Conservation (phyloP, 1,140 invertebrate genomes). For the Apis dorsata region DNA sequence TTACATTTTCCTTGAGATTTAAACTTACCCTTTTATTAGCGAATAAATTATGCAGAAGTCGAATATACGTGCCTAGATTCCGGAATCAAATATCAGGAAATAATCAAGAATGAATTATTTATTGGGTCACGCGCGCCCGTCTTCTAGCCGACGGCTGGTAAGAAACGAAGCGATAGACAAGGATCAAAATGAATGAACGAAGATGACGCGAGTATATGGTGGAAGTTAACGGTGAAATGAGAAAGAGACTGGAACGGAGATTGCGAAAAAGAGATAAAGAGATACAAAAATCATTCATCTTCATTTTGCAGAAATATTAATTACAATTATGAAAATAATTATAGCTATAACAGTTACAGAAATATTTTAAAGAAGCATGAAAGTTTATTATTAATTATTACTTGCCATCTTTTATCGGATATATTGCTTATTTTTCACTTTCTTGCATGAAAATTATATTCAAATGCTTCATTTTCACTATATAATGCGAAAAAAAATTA, state of each 20-base stretch:
- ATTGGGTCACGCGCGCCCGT: constrained; percentile 42
- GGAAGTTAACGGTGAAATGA: background rate
- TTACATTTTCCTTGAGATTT: constrained; percentile 35
- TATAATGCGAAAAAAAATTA: too few relatives aligned
- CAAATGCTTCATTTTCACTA: too few relatives aligned
- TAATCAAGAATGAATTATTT: constrained; percentile 63
- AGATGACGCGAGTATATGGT: background rate
- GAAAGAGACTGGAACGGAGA: background rate
- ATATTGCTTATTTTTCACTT: too few relatives aligned
- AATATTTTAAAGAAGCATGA: too few relatives aligned
- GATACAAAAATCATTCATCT: too few relatives aligned
- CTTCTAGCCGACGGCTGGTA: background rate
- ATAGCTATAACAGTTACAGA: too few relatives aligned
- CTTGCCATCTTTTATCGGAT: too few relatives aligned
- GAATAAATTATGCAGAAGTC: constrained; percentile 53
- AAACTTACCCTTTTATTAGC: constrained; percentile 26
- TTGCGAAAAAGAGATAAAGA: background rate
- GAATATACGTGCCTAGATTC: constrained; percentile 46
- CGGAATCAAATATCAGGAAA: constrained; percentile 55
- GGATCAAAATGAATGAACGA: background rate
- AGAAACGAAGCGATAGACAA: background rate
- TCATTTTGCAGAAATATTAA: background rate
- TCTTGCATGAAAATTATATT: too few relatives aligned
- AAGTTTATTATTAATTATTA: too few relatives aligned
- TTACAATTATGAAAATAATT: too few relatives aligned